These are phyloP conservation scores for Dipodomys stephensi DNA, from an alignment of 2,113 vertebrate species.

Conservation along the genomic window DNA sequence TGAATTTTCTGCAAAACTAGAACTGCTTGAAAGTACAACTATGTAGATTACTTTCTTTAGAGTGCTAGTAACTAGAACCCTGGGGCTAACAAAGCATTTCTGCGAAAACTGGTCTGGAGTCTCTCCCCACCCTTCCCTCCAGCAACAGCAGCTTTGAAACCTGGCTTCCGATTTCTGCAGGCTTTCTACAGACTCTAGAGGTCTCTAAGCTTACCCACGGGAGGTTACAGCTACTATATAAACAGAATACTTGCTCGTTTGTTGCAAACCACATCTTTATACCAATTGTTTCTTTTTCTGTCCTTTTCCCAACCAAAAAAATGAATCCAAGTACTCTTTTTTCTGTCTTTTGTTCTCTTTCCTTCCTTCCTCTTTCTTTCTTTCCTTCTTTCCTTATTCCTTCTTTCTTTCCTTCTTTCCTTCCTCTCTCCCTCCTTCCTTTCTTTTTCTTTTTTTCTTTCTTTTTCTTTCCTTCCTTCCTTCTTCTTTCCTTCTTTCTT, in stretches of 20 bases:
- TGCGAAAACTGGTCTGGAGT: background rate
- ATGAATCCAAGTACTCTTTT: too few relatives aligned
- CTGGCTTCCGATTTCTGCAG: background rate
- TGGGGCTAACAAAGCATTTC: background rate
- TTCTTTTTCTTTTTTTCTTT: too few relatives aligned
- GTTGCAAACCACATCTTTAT: background rate
- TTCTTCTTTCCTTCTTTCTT: too few relatives aligned
- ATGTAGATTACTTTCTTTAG: background rate
- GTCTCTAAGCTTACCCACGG: background rate
- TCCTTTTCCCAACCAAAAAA: background rate
- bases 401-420: too few relatives aligned
- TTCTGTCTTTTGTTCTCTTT: too few relatives aligned
- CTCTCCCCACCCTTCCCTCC: background rate
- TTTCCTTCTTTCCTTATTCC: too few relatives aligned
- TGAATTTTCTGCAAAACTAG: constrained; percentile 2
- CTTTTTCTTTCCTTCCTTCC: too few relatives aligned
- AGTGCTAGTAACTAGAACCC: background rate
- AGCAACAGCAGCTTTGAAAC: background rate
- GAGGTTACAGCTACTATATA: background rate
- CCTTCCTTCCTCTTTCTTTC: too few relatives aligned
- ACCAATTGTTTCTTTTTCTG: background rate
- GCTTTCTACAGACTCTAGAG: background rate
- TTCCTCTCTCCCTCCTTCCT: too few relatives aligned
- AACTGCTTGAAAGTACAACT: background rate
- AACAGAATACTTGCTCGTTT: background rate